These are phyloP conservation scores for Mus caroli DNA, from an alignment of 2,797 vertebrate genomes.

Conservation along the genomic window DNA sequence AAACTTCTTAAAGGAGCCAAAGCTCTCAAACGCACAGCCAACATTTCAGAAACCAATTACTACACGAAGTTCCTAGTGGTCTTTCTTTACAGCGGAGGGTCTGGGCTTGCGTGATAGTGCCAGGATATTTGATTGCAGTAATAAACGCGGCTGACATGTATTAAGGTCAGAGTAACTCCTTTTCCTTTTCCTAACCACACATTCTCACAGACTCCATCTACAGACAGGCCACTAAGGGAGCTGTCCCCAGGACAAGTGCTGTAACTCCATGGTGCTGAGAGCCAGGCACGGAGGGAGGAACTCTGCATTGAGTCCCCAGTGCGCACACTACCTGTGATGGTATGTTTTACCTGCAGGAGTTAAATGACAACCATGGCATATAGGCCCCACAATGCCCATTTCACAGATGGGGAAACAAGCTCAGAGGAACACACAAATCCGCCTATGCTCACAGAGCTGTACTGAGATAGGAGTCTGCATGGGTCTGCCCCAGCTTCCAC, in stretches of 20 bases:
- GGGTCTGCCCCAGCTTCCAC: neutral
- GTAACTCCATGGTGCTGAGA: neutral
- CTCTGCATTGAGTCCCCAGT: neutral
- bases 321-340: neutral
- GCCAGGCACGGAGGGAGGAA: neutral
- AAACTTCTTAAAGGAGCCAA: slow-evolving; percentile 75
- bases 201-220: neutral
- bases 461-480: slow-evolving; percentile 2
- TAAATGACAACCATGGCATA: slow-evolving; percentile 17
- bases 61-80: slow-evolving; percentile 44
- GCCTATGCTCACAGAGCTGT: neutral
- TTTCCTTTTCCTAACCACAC: slow-evolving; percentile 32
- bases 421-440: slow-evolving; percentile 39
- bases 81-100: slow-evolving; percentile 39
- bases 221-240: neutral
- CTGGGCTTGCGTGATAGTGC: slow-evolving; percentile 36
- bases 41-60: slow-evolving; percentile 42
- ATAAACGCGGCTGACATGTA: slow-evolving; percentile 37
- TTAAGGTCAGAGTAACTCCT: slow-evolving; percentile 51
- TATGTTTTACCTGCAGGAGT: neutral
- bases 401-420: slow-evolving; percentile 44
- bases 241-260: slow-evolving; percentile 16
- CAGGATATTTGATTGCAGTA: slow-evolving; percentile 18
- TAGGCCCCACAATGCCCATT: slow-evolving; percentile 21
- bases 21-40: slow-evolving; percentile 63